Evolutionary conservation across 1,140 invertebrate species (phyloP).

Genomic region (Centruroides vittatus): DNA sequence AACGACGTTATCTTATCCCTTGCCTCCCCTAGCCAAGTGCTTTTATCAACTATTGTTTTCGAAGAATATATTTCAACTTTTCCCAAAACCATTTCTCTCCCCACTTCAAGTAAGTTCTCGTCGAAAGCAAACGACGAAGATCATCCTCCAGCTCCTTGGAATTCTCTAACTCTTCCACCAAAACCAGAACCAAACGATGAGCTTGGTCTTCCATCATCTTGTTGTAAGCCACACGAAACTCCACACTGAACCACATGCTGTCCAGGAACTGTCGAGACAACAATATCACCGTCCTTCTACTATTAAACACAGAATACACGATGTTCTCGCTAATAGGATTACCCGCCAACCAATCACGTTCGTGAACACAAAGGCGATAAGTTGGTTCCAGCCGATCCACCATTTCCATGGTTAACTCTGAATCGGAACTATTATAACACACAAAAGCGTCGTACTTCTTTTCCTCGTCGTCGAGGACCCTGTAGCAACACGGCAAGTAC

Average conservation of each 20-base stretch:
- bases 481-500: neutral
- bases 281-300: conserved; percentile 72
- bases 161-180: conserved; percentile 49
- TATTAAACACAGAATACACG: conserved; percentile 72
- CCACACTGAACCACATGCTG: conserved; percentile 82
- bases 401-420: conserved; percentile 45
- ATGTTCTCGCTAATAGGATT: conserved; percentile 72
- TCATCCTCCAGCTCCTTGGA: conserved; percentile 22
- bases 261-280: conserved; percentile 82
- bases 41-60: too few relatives aligned
- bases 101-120: conserved; percentile 33
- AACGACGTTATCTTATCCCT: too few relatives aligned
- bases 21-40: too few relatives aligned
- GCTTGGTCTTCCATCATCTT: conserved; percentile 19
- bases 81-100: neutral
- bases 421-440: conserved; percentile 62
- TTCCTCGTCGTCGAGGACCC: conserved; percentile 50
- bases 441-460: conserved; percentile 72
- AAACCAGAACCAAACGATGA: conserved; percentile 54
- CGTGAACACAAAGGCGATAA: conserved; percentile 67
- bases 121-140: conserved; percentile 23
- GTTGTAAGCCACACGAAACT: conserved; percentile 61
- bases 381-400: conserved; percentile 41
- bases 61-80: neutral
- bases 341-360: conserved; percentile 67